Evolutionary conservation across 2,797 vertebrate species (phyloP), one percentile per base, ranked within the genome.

Genomic region (Lacerta bilineata): DNA sequence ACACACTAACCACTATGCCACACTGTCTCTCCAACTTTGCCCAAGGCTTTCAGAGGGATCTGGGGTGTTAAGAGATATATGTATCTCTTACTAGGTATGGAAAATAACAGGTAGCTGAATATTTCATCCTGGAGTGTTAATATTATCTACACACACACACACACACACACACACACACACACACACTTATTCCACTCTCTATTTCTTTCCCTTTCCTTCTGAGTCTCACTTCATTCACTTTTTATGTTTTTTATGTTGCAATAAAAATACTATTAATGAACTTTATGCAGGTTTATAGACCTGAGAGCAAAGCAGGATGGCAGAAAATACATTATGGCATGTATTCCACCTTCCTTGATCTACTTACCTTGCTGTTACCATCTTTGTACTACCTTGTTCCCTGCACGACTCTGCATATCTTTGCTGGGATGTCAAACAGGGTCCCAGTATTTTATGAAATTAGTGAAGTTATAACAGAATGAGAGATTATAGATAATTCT

Each of bases 281-380:
- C 78, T 84, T 85, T 71, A 71, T 85, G 36, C 43, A 9, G 41
- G 2, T n/a, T 93, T 88, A 81, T 27, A 29, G 74, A 82, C 61
- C 85, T 85, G 75, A 72, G 79, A 80, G 17, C 8, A 77, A 91
- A 77, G 20, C 29, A 11, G 74, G 80, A 46, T 25, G 69, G 20
- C n/a, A 77, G 43, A 85, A 89, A 5, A 84, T 71, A 88, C 86
- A 87, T 80, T 43, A 13, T 36, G 27, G 64, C 15, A 33, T 2
- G 9, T 46, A n/a, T 33, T 8, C 23, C 50, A 59, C 66, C 1
- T 78, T 83, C 20, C n/a, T 66, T 88, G 25, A 88, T 78, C 80
- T 17, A 50, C 33, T 66, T 46, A 79, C 36, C 66, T 84, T 79
- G 27, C 76, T 27, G 83, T 36, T 83, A 9, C 55, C 66, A 2